Conservation (phyloP, 2,113 vertebrate genomes). For the Scytalopus superciliaris region DNA sequence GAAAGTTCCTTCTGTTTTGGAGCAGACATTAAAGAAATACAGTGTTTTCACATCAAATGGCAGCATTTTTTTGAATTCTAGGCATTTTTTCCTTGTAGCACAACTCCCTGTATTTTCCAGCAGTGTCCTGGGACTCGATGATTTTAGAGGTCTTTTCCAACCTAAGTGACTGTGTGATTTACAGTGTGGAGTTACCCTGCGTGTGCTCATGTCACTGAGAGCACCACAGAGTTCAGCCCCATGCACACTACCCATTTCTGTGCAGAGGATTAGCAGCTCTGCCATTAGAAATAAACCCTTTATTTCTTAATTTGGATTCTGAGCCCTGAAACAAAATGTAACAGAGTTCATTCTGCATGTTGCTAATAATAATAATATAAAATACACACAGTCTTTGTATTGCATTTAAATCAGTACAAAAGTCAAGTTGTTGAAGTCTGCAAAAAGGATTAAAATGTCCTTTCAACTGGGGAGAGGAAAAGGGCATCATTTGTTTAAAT, state of each 20-base stretch:
- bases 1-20: not conserved
- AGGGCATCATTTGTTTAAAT: not conserved
- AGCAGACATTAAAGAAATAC: not conserved
- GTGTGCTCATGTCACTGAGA: not conserved
- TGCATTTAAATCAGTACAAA: not conserved
- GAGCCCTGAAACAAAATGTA: not conserved
- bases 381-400: not conserved
- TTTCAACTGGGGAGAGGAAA: not conserved
- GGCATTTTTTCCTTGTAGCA: not conserved
- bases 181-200: not conserved
- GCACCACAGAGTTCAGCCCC: not conserved
- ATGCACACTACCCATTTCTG: too few species aligned
- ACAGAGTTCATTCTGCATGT: not conserved
- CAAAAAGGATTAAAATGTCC: not conserved
- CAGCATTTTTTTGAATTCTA: not conserved
- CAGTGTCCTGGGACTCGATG: not conserved
- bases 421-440: not conserved
- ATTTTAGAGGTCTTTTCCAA: not conserved
- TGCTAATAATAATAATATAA: not conserved
- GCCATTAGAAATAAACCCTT: not conserved
- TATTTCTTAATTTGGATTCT: not conserved
- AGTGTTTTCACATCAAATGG: rapidly evolving
- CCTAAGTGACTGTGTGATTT: not conserved
- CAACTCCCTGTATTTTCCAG: not conserved
- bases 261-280: not conserved